These are phyloP conservation scores for Parnassius smintheus DNA, from an alignment of 2,888 invertebrate species.

Conservation along the genomic window DNA sequence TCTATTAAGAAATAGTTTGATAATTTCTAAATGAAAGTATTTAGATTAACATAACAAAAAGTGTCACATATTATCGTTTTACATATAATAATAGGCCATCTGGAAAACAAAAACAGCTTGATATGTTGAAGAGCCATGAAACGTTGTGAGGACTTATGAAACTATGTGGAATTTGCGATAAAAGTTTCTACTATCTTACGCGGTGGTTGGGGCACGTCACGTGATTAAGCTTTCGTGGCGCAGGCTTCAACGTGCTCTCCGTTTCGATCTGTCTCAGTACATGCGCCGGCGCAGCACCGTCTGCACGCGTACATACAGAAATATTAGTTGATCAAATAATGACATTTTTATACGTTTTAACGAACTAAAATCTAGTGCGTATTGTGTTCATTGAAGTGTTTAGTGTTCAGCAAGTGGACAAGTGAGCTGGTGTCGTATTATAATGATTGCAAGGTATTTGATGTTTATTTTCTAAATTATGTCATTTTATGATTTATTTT, in stretches of 20 bases:
- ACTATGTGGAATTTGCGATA: constrained; percentile 7
- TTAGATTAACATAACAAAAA: too few relatives aligned
- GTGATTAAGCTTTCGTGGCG: constrained; percentile 41
- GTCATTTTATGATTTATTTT: too few relatives aligned
- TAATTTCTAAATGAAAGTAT: too few relatives aligned
- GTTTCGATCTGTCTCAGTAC: constrained; percentile 49
- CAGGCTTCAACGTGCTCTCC: constrained; percentile 53
- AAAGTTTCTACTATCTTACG: constrained; percentile 8
- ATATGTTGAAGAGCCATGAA: neutral
- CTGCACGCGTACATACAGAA: constrained; percentile 48
- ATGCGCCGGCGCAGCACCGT: constrained; percentile 50
- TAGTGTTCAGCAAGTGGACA: constrained; percentile 21
- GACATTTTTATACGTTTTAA: constrained; percentile 8
- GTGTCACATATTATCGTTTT: too few relatives aligned
- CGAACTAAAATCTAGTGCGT: constrained; percentile 18
- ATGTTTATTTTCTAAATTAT: too few relatives aligned
- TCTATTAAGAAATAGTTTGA: too few relatives aligned
- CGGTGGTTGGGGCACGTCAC: constrained; percentile 36
- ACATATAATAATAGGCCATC: too few relatives aligned
- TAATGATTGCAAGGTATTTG: constrained; percentile 23
- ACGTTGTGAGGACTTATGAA: neutral
- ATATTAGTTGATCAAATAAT: constrained; percentile 18
- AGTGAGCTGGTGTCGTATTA: constrained; percentile 15
- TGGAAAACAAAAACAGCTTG: too few relatives aligned
- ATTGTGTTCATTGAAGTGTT: constrained; percentile 22